Base-by-base conservation (phyloP, 2,797 vertebrate species). In the Fistularia commersonii region DNA sequence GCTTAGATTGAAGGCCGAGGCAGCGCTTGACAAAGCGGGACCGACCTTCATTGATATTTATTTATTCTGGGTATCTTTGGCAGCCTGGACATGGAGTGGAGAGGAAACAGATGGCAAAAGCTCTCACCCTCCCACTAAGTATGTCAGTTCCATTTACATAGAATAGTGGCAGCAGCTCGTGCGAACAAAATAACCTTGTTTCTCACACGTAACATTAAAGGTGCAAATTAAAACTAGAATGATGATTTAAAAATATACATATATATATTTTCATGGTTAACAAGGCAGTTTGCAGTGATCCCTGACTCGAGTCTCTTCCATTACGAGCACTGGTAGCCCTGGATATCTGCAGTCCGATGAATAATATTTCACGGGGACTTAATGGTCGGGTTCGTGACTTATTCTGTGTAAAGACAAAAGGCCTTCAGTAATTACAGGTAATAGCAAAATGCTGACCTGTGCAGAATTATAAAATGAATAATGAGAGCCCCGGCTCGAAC, bases 91-190 rank as follows among this genome's bases (percentile, higher is more conserved):
- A 57, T 23, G 41, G 36, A 74, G 58, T 56, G 35, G 54, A 66
- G 46, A 70, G 66, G 75, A 79, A 79, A 80, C 83, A 84, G 84
- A 85, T 86, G 82, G 80, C 54, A 12, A 44, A 47, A 72, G 54
- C 45, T 68, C 60, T 66, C 67, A 53, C 47, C 57, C 64, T 55
- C 75, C 54, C 61, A 76, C 60, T 42, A 66, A 51, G 54, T 57
- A 46, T 35, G 59, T 50, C 49, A 49, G 34, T 66, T 54, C 36
- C 57, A 69, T 66, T 75, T 51, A 71, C 45, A 66, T 42, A 40
- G 58, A 45, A 57, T 11, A 37, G 48, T 64, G 45, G 62, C 46
- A 76, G 55, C 49, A 68, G 15, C 47, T 53, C 11, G 54, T 43
- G 58, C 56, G 48, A 48, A 51, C 33, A 54, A 63, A 73, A 69